Percentiles rank a stretch among this genome's conserved stretches.
These are phyloP conservation scores for Epistrophella euchroma DNA, from an alignment of 2,888 invertebrate genomes.

Conservation along the genomic window DNA sequence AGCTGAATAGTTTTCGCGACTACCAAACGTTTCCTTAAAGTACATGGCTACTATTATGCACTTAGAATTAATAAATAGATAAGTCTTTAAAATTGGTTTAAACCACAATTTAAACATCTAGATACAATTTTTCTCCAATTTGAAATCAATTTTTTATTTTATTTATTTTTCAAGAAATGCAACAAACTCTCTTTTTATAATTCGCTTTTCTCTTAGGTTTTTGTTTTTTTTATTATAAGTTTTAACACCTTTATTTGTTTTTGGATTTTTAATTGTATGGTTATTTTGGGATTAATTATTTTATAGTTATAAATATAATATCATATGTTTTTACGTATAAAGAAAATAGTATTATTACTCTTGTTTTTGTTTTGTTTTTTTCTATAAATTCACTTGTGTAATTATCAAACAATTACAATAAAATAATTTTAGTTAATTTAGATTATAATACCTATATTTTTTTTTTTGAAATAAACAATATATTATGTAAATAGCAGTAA, in stretches of 20 bases:
- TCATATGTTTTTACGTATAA: conserved; percentile 67
- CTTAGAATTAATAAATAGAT: background rate
- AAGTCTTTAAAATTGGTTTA: background rate
- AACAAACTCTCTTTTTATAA: conserved; percentile 58
- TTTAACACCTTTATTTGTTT: conserved; percentile 77
- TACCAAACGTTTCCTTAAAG: too few relatives aligned
- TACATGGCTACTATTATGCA: too few relatives aligned
- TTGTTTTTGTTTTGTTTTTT: conserved; percentile 60
- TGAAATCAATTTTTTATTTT: conserved; percentile 55
- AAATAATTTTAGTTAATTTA: conserved; percentile 64
- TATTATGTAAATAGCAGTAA: conserved; percentile 65
- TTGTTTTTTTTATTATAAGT: conserved; percentile 50
- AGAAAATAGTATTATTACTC: conserved; percentile 77
- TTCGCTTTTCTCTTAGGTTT: conserved; percentile 77
- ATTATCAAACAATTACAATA: conserved; percentile 70
- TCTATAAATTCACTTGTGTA: conserved; percentile 70
- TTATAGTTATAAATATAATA: conserved; percentile 78
- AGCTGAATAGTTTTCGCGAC: too few relatives aligned
- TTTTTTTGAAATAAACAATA: conserved; percentile 53
- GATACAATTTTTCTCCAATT: conserved; percentile 13
- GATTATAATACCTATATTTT: conserved; percentile 57
- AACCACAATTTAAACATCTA: background rate
- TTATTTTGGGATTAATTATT: conserved; percentile 78
- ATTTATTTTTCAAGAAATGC: conserved; percentile 72
- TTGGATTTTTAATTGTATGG: conserved; percentile 5